Percentiles rank a stretch among this genome's conserved stretches.
Conservation (phyloP, 2,113 vertebrate species). For the Triplophysa dalaica region DNA sequence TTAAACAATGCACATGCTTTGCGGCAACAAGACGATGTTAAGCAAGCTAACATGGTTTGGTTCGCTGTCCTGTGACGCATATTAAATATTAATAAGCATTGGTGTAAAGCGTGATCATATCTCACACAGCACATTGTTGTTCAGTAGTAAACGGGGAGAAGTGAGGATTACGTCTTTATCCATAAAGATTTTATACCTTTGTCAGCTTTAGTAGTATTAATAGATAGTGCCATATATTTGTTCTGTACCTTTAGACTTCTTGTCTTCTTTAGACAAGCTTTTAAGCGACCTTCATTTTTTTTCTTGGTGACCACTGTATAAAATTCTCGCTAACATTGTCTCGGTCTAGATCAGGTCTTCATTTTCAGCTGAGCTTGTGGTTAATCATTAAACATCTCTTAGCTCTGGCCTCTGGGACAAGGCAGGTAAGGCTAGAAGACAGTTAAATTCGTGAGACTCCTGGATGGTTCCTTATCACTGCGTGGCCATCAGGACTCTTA, state of each 20-base stretch:
- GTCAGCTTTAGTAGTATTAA: neutral
- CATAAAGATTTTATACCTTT: neutral
- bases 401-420: conserved; percentile 20
- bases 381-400: conserved; percentile 54
- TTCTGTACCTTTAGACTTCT: too few relatives aligned
- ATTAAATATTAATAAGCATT: neutral
- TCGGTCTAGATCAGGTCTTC: neutral
- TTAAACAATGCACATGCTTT: neutral
- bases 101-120: conserved; percentile 6
- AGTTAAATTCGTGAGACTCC: conserved; percentile 5
- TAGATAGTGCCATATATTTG: neutral
- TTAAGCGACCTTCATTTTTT: neutral
- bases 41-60: too few relatives aligned
- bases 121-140: neutral
- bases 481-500: neutral
- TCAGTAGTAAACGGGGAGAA: neutral
- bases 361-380: conserved; percentile 25
- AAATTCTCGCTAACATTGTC: neutral
- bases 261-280: neutral
- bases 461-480: neutral
- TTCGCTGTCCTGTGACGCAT: too few relatives aligned
- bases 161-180: neutral
- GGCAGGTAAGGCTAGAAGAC: neutral
- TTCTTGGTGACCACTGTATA: neutral
- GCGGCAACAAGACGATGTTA: too few relatives aligned